phyloP scores from a whole-genome alignment of 2,797 vertebrate genomes.

The Anas bernieri region DNA sequence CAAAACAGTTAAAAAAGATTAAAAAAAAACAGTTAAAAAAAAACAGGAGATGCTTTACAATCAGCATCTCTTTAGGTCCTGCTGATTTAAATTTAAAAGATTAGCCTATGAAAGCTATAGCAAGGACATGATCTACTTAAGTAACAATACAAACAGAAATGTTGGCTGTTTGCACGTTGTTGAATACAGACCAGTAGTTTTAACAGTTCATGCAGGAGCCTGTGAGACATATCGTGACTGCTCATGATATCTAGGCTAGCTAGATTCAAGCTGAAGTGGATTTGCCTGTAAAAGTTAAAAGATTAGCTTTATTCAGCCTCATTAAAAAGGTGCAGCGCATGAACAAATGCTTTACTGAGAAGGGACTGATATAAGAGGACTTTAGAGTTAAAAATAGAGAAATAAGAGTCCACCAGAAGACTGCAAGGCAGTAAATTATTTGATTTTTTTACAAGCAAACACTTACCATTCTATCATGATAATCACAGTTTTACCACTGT shows the following conservation, averaged over 20 bases:
- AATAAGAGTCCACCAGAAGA: background rate
- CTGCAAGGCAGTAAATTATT: background rate
- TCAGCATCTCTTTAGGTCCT: background rate
- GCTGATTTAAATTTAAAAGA: background rate
- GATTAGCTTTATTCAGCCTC: background rate
- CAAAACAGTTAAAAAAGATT: background rate
- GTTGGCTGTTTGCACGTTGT: background rate
- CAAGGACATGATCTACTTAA: background rate
- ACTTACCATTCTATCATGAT: background rate
- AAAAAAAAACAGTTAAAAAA: too few species aligned
- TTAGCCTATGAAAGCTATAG: background rate
- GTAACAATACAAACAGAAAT: background rate
- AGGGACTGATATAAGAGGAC: background rate
- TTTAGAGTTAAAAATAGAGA: background rate
- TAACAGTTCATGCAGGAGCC: background rate
- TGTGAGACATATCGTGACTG: background rate
- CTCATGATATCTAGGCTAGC: background rate
- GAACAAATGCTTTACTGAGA: background rate
- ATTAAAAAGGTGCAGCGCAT: background rate
- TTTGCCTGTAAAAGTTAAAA: background rate
- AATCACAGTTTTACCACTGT: background rate
- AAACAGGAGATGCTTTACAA: background rate
- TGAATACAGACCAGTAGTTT: background rate
- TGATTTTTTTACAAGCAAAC: background rate
- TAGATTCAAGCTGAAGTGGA: background rate